Conservation (phyloP, 2,797 vertebrate species). For the Pterois miles region DNA sequence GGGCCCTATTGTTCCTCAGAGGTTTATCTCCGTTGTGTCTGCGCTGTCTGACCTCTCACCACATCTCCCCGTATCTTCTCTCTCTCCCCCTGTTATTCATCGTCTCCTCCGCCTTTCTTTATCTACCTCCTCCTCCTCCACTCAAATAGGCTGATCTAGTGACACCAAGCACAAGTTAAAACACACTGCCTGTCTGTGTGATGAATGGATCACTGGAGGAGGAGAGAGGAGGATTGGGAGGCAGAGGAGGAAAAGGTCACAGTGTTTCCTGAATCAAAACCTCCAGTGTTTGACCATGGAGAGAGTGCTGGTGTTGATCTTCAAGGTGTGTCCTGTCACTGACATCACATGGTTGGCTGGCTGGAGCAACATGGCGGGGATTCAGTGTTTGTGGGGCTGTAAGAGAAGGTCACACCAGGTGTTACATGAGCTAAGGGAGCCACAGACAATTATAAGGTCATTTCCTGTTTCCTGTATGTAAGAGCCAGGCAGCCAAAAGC, state of each 20-base stretch:
- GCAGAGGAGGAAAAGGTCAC: constrained; percentile 65
- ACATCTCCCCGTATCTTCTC: neutral
- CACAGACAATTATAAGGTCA: constrained; percentile 1
- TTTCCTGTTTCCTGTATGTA: constrained; percentile 43
- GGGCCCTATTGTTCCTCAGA: neutral
- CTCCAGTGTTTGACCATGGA: constrained; percentile 50
- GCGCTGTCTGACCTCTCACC: constrained; percentile 2
- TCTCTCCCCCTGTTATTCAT: constrained; percentile 6
- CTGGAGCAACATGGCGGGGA: constrained; percentile 9
- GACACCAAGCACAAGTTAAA: constrained; percentile 59
- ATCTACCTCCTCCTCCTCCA: constrained; percentile 42
- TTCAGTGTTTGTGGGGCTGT: constrained; percentile 4
- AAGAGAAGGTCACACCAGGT: constrained; percentile 16
- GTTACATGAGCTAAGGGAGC: constrained; percentile 18
- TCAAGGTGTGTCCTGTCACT: constrained; percentile 43
- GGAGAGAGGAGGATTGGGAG: constrained; percentile 12
- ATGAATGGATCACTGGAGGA: constrained; percentile 64
- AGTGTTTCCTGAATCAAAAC: constrained; percentile 56
- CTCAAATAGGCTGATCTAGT: constrained; percentile 27
- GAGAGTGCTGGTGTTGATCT: constrained; percentile 51
- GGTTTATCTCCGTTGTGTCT: constrained; percentile 27
- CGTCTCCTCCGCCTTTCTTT: constrained; percentile 20
- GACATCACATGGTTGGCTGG: constrained; percentile 37
- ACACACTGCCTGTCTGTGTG: constrained; percentile 61
- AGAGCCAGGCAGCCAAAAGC: constrained; percentile 15